Evolutionary conservation across 2,888 invertebrate genomes (phyloP), one percentile per base, ranked within the genome.

Genomic region (Chrysodeixis includens): DNA sequence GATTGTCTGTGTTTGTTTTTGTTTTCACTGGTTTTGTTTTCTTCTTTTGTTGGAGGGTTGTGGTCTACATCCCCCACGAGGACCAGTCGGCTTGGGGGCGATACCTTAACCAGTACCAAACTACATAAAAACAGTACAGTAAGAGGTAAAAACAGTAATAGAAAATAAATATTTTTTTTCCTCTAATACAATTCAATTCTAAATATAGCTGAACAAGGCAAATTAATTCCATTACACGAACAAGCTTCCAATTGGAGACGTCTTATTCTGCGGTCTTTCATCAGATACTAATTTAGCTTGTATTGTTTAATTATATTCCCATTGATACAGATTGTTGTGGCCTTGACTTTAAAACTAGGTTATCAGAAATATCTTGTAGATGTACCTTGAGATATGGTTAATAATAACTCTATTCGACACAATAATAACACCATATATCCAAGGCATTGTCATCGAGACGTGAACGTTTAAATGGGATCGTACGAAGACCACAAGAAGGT

Each of bases 311-410:
- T 67, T 70, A 55, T 61, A 55, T 55, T 53, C 56, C 44, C 67
- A 64, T 74, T 74, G 63, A 61, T 73, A 44, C 58, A 56, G 51
- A 35, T 53, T 62, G 49, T 59, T 14, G 2, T 44, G 49, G 62
- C 71, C 74, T 51, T 71, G 74, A 73, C 69, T 70, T 59, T 0
- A 30, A 40, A 73, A 76, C 70, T 71, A 26, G 66, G 68, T 69
- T 64, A 67, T 65, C 56, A 62, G 60, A 55, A 68, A 62, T 69
- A 22, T 51, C 16, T 44, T 30, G 40, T 62, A 40, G 55, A 20
- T 62, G 51, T 73, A 40, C 40, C 40, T 40, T 40, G 40, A 40
- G 40, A 40, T 40, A 40, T 6, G 7, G 40, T n/a, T 40, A 40
- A 5, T 2, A 5, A 40, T 40, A 40, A n/a, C 40, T 40, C n/a